Base-by-base conservation (phyloP, 2,797 vertebrate genomes). In the Sebastes iracundus region DNA sequence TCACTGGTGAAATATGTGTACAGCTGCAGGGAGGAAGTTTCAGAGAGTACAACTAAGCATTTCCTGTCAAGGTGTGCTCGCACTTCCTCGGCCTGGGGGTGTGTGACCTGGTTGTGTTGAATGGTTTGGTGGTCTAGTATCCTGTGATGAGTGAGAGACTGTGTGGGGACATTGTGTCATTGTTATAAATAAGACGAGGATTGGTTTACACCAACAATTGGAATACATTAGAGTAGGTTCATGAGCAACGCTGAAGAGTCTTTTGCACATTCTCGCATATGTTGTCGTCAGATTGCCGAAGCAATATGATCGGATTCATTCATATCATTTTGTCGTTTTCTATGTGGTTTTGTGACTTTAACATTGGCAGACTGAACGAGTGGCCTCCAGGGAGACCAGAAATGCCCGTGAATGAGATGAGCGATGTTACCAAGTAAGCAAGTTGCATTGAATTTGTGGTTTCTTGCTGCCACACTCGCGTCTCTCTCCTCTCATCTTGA, bases 1-100 rank as follows among this genome's bases (percentile, higher is more conserved):
- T 79, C 78, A 55, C 8, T 80, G 76, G 71, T 88, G 87, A 91
- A 88, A 86, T 85, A 87, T 77, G 70, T 76, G 70, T 82, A 67
- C 91, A 90, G 90, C 90, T 93, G 89, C 86, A 64, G 64, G 71
- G 83, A 89, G 89, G 92, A 90, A 89, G 92, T 89, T 89, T 82
- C 83, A 80, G 73, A 87, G 79, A 79, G 72, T 88, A 93, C 82
- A 78, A 86, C 87, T 70, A 72, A 93, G 87, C 74, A 75, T 82
- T 93, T 96, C 95, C 95, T 93, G 89, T 77, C 75, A 90, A 95
- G 94, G 95, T 95, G 94, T 85, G 85, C 83, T 49, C 3, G 27
- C 38, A 35, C 84, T 94, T 94, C 91, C 89, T 90, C 33, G 83
- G 69, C 38, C 55, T 55, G 35, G 65, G 73, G 75, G 75, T 79